Percentiles rank a stretch among this genome's conserved stretches.
Conservation (phyloP, 2,797 vertebrate genomes). For the Parambassis ranga region DNA sequence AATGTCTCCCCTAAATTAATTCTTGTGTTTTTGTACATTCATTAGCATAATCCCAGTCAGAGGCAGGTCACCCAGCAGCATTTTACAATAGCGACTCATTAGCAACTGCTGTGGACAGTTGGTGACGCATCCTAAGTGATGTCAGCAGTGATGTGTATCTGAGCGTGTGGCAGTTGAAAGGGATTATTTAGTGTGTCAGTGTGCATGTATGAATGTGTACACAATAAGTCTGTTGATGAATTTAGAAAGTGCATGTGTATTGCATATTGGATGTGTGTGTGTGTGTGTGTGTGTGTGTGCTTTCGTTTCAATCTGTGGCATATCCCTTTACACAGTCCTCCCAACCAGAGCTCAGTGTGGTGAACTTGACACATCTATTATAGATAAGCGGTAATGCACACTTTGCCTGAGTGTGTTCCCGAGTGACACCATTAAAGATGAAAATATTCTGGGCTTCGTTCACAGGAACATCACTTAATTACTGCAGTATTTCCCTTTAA, state of each 20-base stretch:
- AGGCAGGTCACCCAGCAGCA: not conserved
- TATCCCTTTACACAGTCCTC: conserved; percentile 64
- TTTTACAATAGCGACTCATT: conserved; percentile 32
- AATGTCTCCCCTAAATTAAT: conserved; percentile 3
- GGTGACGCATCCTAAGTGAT: conserved; percentile 5
- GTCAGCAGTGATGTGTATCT: not conserved
- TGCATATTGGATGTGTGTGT: too few relatives aligned
- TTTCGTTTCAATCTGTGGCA: conserved; percentile 23
- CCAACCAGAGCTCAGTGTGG: conserved; percentile 34
- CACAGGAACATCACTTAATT: conserved; percentile 59
- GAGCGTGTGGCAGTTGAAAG: not conserved
- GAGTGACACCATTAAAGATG: conserved; percentile 55
- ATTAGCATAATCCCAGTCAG: conserved; percentile 22
- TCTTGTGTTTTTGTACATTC: not conserved
- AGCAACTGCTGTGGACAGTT: conserved; percentile 13
- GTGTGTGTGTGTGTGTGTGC: not conserved
- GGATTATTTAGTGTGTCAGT: conserved; percentile 14
- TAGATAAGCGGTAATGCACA: conserved; percentile 74
- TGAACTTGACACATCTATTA: conserved; percentile 72
- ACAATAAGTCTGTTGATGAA: conserved; percentile 11
- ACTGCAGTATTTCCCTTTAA: conserved; percentile 16
- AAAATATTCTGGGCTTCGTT: conserved; percentile 54
- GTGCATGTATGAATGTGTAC: not conserved
- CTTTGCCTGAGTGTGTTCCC: conserved; percentile 62
- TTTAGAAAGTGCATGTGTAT: too few relatives aligned